Base-by-base conservation (phyloP, 2,113 vertebrate genomes). In the Stictonetta naevosa region DNA sequence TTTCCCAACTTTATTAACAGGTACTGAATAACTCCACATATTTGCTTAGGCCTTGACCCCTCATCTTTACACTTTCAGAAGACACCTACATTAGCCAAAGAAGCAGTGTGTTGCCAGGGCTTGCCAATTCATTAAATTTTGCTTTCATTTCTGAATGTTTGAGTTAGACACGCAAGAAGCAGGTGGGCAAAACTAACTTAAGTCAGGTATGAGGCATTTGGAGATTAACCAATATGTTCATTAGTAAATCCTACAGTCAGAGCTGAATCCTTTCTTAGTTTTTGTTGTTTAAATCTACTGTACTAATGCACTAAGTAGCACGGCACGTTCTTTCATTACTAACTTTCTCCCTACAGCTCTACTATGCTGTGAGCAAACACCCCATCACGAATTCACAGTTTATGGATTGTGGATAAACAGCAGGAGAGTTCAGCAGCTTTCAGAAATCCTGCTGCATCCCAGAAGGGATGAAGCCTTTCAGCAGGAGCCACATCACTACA, bases 41-140 rank as follows among this genome's bases (percentile, higher is more conserved):
- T 10, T 15, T 38, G 9, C 1, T 0, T 0, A 40, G 15, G 16
- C 11, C 18, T 5, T 38, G 76, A 3, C 8, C 8, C n/a, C 6
- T 13, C 11, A 0, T 8, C 20, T 19, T 25, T 19, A 19, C 4
- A 7, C 7, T 20, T 76, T 67, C 40, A 46, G 19, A 75, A 76
- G 14, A 40, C 16, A 31, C 3, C 46, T 48, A 38, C 42, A 13
- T 4, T 38, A 62, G 60, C 60, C 34, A 17, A 64, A 64, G 46
- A 50, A 25, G 23, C 48, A 25, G 48, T 23, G 22, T 25, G 48
- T 50, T 50, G 48, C 22, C 22, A 23, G 48, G 48, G 22, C 48
- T 50, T 50, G 48, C 22, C 48, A 50, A 21, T 58, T 66, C 38
- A 31, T 48, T 29, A 22, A 31, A 38, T 59, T 86, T 90, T 53